These are phyloP conservation scores for Eupithecia vulgata DNA, from an alignment of 2,888 invertebrate genomes.

Conservation along the genomic window DNA sequence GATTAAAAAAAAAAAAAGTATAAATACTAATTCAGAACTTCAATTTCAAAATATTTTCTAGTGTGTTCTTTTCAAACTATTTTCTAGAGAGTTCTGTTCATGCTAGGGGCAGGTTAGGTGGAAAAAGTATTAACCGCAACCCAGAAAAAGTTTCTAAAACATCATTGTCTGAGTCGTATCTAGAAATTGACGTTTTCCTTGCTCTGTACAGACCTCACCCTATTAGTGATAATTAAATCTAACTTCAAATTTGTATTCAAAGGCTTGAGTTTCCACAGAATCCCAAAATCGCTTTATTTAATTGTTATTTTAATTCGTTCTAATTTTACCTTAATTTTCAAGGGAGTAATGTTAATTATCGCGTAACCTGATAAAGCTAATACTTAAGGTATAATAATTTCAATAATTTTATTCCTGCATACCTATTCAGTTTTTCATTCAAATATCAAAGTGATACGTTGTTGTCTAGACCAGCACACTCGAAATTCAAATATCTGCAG, in stretches of 20 bases:
- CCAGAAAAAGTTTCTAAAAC: too few relatives aligned
- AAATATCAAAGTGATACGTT: too few relatives aligned
- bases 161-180: not conserved
- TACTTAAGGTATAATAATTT: constrained; percentile 1
- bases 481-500: too few relatives aligned
- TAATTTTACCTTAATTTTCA: constrained; percentile 41
- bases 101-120: too few relatives aligned
- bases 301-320: constrained; percentile 47
- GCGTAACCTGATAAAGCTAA: constrained; percentile 18
- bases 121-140: too few relatives aligned
- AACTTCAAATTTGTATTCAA: constrained; percentile 61
- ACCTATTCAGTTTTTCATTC: too few relatives aligned
- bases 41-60: too few relatives aligned
- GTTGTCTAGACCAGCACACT: too few relatives aligned
- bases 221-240: constrained; percentile 76
- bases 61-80: too few relatives aligned
- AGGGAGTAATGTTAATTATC: constrained; percentile 35
- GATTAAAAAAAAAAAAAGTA: not conserved
- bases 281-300: constrained; percentile 49
- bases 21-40: too few relatives aligned
- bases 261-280: constrained; percentile 42
- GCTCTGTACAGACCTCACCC: constrained; percentile 52
- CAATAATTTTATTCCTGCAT: not conserved
- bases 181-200: constrained; percentile 5
- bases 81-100: too few relatives aligned